Evolutionary conservation across 2,113 vertebrate genomes (phyloP).

Genomic region (Scalopus aquaticus): DNA sequence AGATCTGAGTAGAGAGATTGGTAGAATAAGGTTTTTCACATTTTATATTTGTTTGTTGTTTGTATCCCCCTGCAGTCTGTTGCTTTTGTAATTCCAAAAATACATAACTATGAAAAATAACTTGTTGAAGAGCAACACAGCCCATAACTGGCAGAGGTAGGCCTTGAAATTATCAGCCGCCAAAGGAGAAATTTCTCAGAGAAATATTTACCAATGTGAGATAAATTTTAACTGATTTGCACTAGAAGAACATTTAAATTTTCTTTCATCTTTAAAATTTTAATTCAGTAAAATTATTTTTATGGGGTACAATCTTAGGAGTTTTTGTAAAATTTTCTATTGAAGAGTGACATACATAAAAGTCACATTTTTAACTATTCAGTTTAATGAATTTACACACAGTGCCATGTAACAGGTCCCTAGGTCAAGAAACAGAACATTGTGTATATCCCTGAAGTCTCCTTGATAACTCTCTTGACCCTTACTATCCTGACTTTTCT

Average conservation of each 20-base stretch:
- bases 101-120: not conserved
- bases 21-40: not conserved
- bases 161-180: not conserved
- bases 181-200: not conserved
- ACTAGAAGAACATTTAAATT: not conserved
- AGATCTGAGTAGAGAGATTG: not conserved
- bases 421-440: not conserved
- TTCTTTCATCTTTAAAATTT: not conserved
- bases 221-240: constrained; percentile 38
- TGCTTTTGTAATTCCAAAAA: constrained; percentile 23
- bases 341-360: not conserved
- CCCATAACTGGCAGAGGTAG: not conserved
- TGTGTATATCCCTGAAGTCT: not conserved
- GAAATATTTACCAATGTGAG: not conserved
- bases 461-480: not conserved
- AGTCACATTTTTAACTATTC: not conserved
- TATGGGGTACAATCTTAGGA: not conserved
- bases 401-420: not conserved
- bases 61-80: not conserved
- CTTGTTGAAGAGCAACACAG: not conserved
- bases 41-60: constrained; percentile 43
- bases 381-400: not conserved
- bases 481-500: not conserved
- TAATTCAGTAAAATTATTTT: not conserved
- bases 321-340: not conserved